A percentile compares a stretch with the other conserved stretches of the same genome.
Evolutionary conservation across 2,888 invertebrate species (phyloP).

Genomic region (Drosophila mettleri): DNA sequence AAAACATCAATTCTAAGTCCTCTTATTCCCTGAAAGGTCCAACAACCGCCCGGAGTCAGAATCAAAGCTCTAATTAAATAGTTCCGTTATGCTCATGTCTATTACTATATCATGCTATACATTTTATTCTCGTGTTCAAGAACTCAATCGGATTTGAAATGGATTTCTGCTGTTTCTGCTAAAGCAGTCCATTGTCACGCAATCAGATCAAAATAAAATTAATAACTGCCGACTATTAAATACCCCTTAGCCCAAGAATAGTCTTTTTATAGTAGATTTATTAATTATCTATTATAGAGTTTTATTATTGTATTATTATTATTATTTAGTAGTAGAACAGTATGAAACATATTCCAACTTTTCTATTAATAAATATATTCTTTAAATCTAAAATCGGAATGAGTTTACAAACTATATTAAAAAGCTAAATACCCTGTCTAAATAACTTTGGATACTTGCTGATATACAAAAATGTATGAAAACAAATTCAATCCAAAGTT

Average conservation of each 20-base stretch:
- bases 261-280: too few species aligned
- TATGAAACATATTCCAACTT: too few species aligned
- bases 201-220: background rate
- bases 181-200: slow-evolving; percentile 29
- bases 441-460: background rate
- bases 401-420: background rate
- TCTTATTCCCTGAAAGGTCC: background rate
- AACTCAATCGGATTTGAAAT: slow-evolving; percentile 16
- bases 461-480: too few species aligned
- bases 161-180: slow-evolving; percentile 30
- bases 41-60: background rate
- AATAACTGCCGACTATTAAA: slow-evolving; percentile 3
- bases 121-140: background rate
- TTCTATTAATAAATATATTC: too few species aligned
- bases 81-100: background rate
- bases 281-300: background rate
- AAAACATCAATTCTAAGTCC: background rate
- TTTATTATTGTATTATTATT: too few species aligned
- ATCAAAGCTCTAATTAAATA: background rate
- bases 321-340: too few species aligned
- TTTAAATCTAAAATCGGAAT: background rate
- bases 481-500: background rate
- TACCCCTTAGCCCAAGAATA: slow-evolving; percentile 17
- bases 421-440: background rate
- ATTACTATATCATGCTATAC: background rate